Evolutionary conservation across 2,113 vertebrate genomes (phyloP), one percentile per base, ranked within the genome.

Genomic region (Chaetodon trifascialis): DNA sequence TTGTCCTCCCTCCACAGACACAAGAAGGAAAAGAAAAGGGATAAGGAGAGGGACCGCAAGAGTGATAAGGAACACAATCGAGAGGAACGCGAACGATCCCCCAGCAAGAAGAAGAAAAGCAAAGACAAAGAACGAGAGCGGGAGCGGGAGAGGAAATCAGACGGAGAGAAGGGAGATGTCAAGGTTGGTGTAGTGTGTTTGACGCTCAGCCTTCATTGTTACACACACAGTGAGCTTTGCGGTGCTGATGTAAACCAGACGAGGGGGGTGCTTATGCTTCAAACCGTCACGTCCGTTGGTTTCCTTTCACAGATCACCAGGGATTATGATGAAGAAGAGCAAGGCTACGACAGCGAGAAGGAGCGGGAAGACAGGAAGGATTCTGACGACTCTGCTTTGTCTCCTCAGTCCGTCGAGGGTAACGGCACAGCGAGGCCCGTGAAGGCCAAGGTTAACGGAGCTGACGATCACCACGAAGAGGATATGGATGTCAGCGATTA

Each of bases 401-500:
- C 93, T 59, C 93, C 94, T 30, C 81, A 93, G 89, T 66, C 96
- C 68, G 89, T 86, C 5, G 44, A 96, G 92, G 94, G 96, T 90
- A 80, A 90, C 90, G 93, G 93, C 38, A 72, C 90, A 0, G 89
- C 92, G 0, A 95, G 95, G 2, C 36, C 84, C 0, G 74, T 78
- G 4, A 93, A 97, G 16, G 96, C 96, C 93, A 99, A 97, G 91
- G 96, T 97, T 1, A 99, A 99, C 0, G 98, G 97, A 6, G 88
- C 83, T 0, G 97, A 97, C 1, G 97, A 97, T 74, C 96, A 96
- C 72, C 97, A 97, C 0, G 97, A 98, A 44, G 98, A 98, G 77
- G 97, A 99, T 92, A 99, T 99, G 97, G 97, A 99, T 38, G 98
- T 98, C 96, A 99, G 98, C 73, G 97, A 99, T 93, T 99, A 94